Evolutionary conservation across 2,888 invertebrate genomes (phyloP).

Genomic region (Euplagia quadripunctaria): DNA sequence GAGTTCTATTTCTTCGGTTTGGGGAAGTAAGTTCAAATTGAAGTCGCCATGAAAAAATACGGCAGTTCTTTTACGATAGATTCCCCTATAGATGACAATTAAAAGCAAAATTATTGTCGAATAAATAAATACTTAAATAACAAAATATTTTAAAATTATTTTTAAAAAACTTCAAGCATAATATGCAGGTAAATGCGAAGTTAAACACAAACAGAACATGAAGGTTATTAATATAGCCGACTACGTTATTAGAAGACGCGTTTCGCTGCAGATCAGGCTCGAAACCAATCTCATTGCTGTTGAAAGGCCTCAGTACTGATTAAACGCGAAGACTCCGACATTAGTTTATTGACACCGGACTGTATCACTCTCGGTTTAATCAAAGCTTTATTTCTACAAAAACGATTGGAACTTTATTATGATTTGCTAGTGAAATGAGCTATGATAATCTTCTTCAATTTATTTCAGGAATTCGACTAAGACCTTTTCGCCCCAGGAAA

Average conservation of each 20-base stretch:
- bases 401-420: conserved; percentile 6
- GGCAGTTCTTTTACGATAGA: no score
- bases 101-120: no score
- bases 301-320: conserved; percentile 43
- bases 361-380: conserved; percentile 11
- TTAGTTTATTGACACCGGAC: conserved; percentile 35
- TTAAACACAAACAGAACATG: background rate
- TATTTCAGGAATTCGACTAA: no score
- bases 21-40: no score
- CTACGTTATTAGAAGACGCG: conserved; percentile 6
- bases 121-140: no score
- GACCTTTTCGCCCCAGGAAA: no score
- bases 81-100: no score
- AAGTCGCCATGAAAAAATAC: no score
- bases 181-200: background rate
- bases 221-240: background rate
- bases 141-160: no score
- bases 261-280: conserved; percentile 15
- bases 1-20: no score
- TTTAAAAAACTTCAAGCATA: background rate
- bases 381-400: conserved; percentile 13
- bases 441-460: conserved; percentile 6
- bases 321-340: conserved; percentile 34
- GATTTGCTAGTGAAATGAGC: background rate
- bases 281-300: conserved; percentile 39